These are phyloP conservation scores for Oncorhynchus gorbuscha DNA, from an alignment of 2,113 vertebrate species.

Conservation along the genomic window DNA sequence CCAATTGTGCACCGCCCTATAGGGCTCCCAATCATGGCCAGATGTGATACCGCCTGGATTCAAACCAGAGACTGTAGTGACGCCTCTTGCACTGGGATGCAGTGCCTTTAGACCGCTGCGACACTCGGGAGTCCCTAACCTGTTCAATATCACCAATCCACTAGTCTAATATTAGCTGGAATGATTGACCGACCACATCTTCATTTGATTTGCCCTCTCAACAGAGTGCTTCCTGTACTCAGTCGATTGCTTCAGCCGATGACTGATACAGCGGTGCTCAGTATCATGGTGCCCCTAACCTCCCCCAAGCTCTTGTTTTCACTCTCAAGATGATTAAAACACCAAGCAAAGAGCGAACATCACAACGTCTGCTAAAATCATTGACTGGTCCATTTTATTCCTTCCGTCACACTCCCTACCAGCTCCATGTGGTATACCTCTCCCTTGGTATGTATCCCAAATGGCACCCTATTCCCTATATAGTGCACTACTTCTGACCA, in stretches of 20 bases:
- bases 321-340: constrained; percentile 62
- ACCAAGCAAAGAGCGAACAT: constrained; percentile 42
- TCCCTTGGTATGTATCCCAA: not conserved
- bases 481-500: no score
- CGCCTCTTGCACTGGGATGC: no score
- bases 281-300: not conserved
- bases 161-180: not conserved
- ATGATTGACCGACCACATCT: not conserved
- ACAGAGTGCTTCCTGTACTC: not conserved
- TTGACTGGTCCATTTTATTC: constrained; percentile 46
- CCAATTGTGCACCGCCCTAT: no score
- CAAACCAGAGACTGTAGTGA: no score
- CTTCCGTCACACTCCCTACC: constrained; percentile 6
- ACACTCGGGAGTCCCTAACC: not conserved
- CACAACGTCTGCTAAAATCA: constrained; percentile 45
- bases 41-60: no score
- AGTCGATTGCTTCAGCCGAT: not conserved
- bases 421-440: not conserved
- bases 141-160: no score
- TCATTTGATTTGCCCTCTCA: not conserved
- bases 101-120: no score
- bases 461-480: no score
- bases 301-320: constrained; percentile 2
- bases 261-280: not conserved
- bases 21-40: no score